These are phyloP conservation scores for Tribolium castaneum DNA, from an alignment of 1,140 invertebrate genomes.

Conservation along the genomic window DNA sequence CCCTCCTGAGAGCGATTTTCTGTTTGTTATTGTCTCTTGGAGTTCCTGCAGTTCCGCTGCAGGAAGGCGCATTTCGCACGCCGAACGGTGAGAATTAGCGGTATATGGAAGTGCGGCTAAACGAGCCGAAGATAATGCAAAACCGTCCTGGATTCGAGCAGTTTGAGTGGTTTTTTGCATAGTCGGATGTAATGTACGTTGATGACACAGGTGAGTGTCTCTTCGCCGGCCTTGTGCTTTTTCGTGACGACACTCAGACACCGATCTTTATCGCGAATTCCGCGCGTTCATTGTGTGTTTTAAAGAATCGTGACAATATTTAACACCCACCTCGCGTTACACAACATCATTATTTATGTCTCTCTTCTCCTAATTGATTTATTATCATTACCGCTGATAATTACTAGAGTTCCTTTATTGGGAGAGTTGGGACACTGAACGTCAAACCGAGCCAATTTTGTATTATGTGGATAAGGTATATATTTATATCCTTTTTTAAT, in stretches of 20 bases:
- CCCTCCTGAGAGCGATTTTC: not conserved
- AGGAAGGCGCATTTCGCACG: conserved; percentile 10
- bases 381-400: not conserved
- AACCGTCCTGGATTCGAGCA: not conserved
- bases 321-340: not conserved
- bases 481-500: no score
- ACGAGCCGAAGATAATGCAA: conserved; percentile 11
- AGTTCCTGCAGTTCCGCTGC: conserved; percentile 3
- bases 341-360: not conserved
- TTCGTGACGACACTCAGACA: not conserved
- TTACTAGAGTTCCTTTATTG: no score
- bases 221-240: conserved; percentile 15
- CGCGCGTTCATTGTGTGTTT: not conserved
- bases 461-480: no score
- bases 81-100: not conserved
- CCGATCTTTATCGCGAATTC: conserved; percentile 1
- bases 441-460: no score
- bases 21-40: not conserved
- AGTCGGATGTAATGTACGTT: conserved; percentile 37
- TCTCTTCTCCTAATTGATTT: not conserved
- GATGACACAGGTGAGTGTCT: conserved; percentile 34
- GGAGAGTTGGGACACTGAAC: no score
- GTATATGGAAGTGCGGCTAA: conserved; percentile 21
- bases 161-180: conserved; percentile 10
- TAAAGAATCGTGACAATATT: conserved; percentile 22